Percentiles rank a stretch among this genome's conserved stretches.
phyloP scores from a whole-genome alignment of 2,113 vertebrate genomes.

The Verasper variegatus region DNA sequence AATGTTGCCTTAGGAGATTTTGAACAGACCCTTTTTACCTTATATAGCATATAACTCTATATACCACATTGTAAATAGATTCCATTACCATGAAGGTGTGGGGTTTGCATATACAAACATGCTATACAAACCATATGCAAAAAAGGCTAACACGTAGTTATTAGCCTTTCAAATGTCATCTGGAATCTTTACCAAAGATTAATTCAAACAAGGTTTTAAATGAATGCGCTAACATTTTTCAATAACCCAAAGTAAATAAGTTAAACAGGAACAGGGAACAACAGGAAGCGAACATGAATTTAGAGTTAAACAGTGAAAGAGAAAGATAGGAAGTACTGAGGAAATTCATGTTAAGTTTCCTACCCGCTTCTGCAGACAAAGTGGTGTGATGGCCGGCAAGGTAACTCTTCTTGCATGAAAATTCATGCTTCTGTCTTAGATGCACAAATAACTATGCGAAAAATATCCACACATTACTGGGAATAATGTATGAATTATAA shows the following conservation, averaged over 20 bases:
- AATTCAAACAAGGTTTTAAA: neutral
- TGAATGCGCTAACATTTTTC: too few species aligned
- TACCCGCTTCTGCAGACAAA: conserved; percentile 92
- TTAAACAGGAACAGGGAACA: too few species aligned
- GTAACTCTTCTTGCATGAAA: conserved; percentile 92
- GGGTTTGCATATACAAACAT: neutral
- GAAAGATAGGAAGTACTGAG: conserved; percentile 20
- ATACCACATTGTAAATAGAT: too few species aligned
- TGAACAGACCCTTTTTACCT: neutral
- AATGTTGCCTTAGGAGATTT: neutral
- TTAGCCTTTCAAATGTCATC: too few species aligned
- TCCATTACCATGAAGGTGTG: neutral
- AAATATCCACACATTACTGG: conserved; percentile 64
- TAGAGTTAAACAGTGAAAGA: neutral
- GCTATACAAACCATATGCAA: too few species aligned
- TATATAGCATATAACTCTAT: too few species aligned
- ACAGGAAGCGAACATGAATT: neutral
- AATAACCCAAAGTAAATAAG: neutral
- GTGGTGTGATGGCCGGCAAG: conserved; percentile 89
- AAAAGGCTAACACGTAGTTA: too few species aligned
- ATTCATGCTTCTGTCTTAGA: conserved; percentile 86
- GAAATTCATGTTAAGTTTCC: conserved; percentile 58
- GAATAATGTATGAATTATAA: conserved; percentile 1
- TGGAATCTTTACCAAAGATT: neutral
- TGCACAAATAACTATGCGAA: conserved; percentile 42